A percentile compares a stretch with the other conserved stretches of the same genome.
phyloP scores from a whole-genome alignment of 1,140 invertebrate species.

The Saccostrea glomerata region DNA sequence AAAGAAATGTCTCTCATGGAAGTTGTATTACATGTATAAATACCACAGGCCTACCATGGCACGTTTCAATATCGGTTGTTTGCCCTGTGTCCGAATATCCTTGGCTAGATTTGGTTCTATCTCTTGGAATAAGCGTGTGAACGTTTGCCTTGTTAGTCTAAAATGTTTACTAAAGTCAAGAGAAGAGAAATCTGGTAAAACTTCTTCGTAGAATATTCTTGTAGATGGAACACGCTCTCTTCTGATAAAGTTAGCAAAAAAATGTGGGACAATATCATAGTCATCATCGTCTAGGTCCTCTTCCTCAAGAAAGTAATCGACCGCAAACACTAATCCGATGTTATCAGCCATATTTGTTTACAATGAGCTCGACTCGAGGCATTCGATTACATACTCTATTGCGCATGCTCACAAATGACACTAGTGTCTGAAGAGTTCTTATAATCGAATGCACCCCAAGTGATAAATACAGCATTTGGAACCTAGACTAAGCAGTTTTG shows the following conservation, averaged over 20 bases:
- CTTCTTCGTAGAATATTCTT: not conserved
- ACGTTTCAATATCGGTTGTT: not conserved
- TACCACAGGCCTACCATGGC: not conserved
- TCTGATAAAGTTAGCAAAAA: not conserved
- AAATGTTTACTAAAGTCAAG: not conserved
- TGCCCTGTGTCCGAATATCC: not conserved
- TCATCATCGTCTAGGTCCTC: no score
- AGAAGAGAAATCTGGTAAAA: not conserved
- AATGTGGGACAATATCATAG: not conserved
- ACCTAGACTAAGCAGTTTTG: no score
- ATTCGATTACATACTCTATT: no score
- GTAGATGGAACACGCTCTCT: not conserved
- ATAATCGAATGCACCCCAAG: no score
- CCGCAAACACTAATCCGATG: no score
- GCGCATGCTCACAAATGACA: no score
- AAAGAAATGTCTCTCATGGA: constrained; percentile 3
- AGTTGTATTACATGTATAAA: not conserved
- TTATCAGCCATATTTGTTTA: no score
- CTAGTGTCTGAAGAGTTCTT: no score
- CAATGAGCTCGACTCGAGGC: no score
- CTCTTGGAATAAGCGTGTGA: not conserved
- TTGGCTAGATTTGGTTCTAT: not conserved
- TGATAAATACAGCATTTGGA: no score
- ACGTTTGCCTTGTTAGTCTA: not conserved
- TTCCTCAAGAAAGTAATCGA: no score